Conservation (phyloP, 2,888 invertebrate genomes). For the Lissonota sp. region DNA sequence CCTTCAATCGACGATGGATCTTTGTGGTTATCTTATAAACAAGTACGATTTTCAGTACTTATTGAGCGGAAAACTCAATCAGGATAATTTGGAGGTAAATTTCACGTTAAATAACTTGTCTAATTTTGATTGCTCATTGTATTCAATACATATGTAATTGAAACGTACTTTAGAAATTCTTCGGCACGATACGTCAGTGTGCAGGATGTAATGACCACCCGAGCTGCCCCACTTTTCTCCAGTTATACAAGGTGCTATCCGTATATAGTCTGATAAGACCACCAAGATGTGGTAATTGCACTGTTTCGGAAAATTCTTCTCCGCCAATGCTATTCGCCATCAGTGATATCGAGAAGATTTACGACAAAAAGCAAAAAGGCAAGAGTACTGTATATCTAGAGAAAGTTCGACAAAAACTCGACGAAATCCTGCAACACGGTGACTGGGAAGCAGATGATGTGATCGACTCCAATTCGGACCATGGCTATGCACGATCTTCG, state of each 20-base stretch:
- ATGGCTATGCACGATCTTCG: background rate
- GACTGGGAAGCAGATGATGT: background rate
- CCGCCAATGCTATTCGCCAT: background rate
- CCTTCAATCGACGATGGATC: conserved; percentile 44
- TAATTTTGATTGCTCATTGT: background rate
- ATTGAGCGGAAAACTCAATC: conserved; percentile 55
- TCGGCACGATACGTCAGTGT: conserved; percentile 56
- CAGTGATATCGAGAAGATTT: background rate
- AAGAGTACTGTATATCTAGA: too few relatives aligned
- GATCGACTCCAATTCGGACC: too few relatives aligned
- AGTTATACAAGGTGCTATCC: conserved; percentile 65
- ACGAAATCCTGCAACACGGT: background rate
- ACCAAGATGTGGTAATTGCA: conserved; percentile 64
- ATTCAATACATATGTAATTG: background rate
- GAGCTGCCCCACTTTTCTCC: conserved; percentile 63
- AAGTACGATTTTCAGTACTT: conserved; percentile 41
- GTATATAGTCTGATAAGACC: conserved; percentile 56
- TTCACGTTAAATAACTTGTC: too few relatives aligned
- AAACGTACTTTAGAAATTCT: conserved; percentile 54
- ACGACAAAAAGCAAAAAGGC: background rate
- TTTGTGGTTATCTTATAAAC: conserved; percentile 54
- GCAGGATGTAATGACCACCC: conserved; percentile 57
- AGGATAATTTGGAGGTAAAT: conserved; percentile 66
- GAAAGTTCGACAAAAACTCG: too few relatives aligned
- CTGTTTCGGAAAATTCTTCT: conserved; percentile 37